phyloP scores from a whole-genome alignment of 2,113 vertebrate genomes.

The Vulpes vulpes region DNA sequence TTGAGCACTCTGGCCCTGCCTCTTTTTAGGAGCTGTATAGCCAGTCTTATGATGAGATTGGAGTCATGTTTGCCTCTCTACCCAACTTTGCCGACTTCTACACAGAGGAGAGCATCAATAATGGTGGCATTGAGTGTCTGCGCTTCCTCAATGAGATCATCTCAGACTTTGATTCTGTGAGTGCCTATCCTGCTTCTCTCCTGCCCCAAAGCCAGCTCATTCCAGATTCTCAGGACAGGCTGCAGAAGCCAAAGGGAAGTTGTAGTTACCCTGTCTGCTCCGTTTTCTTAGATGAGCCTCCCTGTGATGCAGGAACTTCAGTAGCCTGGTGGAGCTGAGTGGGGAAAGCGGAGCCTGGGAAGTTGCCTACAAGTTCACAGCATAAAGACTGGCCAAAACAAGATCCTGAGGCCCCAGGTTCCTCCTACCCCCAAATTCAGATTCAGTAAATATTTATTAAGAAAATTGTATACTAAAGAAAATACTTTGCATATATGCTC shows the following conservation, averaged over 20 bases:
- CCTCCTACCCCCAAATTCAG: neutral
- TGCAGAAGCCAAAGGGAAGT: neutral
- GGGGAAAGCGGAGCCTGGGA: neutral
- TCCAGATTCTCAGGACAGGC: neutral
- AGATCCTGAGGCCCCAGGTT: neutral
- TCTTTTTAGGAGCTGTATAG: constrained; percentile 95
- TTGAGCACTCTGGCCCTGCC: fast-evolving
- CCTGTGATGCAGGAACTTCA: neutral
- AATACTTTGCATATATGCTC: neutral
- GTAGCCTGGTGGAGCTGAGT: neutral
- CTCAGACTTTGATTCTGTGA: constrained; percentile 97
- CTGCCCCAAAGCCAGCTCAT: neutral
- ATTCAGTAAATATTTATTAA: neutral
- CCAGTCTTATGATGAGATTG: constrained; percentile 97
- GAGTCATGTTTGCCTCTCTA: constrained; percentile 99
- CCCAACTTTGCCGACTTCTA: constrained; percentile 99
- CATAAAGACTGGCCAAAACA: neutral
- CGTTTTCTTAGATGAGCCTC: neutral
- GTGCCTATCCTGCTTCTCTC: constrained; percentile 45
- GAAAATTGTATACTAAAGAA: neutral
- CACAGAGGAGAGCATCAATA: constrained; percentile 98
- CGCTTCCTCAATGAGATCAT: constrained; percentile 99
- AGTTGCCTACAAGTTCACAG: neutral
- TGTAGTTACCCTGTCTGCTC: too few relatives aligned
- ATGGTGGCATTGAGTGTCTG: constrained; percentile 96